These are phyloP conservation scores for Trileptium ribeirensis DNA, from an alignment of 2,888 invertebrate genomes.

Conservation along the genomic window DNA sequence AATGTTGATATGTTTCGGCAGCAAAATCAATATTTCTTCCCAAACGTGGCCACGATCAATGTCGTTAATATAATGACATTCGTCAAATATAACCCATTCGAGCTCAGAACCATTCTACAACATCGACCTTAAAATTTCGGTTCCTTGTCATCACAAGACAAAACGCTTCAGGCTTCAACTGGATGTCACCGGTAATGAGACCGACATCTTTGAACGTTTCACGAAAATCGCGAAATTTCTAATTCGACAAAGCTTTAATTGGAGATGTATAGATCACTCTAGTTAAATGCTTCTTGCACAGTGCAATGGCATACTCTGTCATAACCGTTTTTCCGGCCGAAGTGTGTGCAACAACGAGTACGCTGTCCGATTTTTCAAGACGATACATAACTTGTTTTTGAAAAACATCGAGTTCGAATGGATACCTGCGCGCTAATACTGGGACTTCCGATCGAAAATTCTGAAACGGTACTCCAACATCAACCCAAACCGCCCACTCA, in stretches of 20 bases:
- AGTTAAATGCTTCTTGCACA: constrained; percentile 83
- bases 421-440: constrained; percentile 48
- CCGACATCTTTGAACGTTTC: constrained; percentile 84
- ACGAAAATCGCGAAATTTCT: constrained; percentile 95
- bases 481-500: constrained; percentile 12
- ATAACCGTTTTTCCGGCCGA: constrained; percentile 96
- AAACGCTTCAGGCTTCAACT: constrained; percentile 82
- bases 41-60: constrained; percentile 94
- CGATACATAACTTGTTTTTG: constrained; percentile 92
- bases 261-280: constrained; percentile 85
- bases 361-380: constrained; percentile 83
- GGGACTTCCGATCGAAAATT: constrained; percentile 11
- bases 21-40: constrained; percentile 93
- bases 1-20: constrained; percentile 87
- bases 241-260: constrained; percentile 96
- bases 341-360: constrained; percentile 97
- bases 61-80: constrained; percentile 98
- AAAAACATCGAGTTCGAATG: constrained; percentile 89
- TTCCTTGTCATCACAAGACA: constrained; percentile 99
- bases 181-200: constrained; percentile 85
- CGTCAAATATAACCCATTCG: constrained; percentile 98
- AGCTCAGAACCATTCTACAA: constrained; percentile 86
- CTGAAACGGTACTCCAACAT: not conserved
- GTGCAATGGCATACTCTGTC: constrained; percentile 95
- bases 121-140: constrained; percentile 95